phyloP scores from a whole-genome alignment of 2,113 vertebrate species.

The Gracilinanus agilis region DNA sequence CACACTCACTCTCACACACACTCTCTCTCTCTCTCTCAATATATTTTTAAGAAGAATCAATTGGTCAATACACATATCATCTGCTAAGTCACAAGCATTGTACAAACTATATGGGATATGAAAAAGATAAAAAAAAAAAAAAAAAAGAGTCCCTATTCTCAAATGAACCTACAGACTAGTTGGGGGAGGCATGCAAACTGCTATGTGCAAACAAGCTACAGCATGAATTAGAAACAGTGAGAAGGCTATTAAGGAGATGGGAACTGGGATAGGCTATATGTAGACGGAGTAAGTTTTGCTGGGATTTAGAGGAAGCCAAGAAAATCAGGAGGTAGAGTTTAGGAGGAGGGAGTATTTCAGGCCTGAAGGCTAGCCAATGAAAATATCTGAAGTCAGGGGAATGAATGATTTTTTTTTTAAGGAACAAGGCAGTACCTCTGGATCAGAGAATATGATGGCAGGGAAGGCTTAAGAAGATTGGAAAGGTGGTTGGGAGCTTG shows the following conservation, averaged over 20 bases:
- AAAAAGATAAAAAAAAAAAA: conserved; percentile 26
- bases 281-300: not conserved
- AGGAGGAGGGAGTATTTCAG: not conserved
- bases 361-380: not conserved
- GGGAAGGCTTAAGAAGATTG: not conserved
- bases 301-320: not conserved
- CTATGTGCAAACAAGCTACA: not conserved
- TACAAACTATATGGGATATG: not conserved
- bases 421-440: not conserved
- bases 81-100: not conserved
- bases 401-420: not conserved
- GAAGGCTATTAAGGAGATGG: not conserved
- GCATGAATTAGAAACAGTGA: not conserved
- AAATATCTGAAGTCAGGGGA: not conserved
- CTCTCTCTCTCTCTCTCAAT: not conserved
- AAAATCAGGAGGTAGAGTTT: not conserved
- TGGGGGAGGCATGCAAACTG: not conserved
- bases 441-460: not conserved
- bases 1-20: no score
- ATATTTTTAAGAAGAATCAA: not conserved
- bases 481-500: not conserved
- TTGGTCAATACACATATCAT: not conserved
- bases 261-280: not conserved
- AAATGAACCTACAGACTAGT: not conserved
- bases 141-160: not conserved